These are phyloP conservation scores for Pluvialis apricaria DNA, from an alignment of 2,113 vertebrate genomes.

Conservation along the genomic window DNA sequence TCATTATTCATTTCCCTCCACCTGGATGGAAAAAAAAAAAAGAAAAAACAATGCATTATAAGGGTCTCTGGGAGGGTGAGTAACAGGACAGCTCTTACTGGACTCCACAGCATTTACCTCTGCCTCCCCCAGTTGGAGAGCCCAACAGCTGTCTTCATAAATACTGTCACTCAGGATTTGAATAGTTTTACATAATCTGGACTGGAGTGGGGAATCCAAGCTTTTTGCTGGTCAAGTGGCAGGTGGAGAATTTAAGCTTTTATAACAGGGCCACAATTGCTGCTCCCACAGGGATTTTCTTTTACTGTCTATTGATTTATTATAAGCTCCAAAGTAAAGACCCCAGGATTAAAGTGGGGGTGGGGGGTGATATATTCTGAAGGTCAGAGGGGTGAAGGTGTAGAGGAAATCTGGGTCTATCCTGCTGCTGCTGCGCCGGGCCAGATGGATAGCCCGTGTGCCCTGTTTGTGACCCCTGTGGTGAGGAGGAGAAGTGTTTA, in stretches of 20 bases:
- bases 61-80: not conserved
- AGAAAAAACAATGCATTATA: not conserved
- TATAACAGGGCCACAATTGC: slow-evolving; percentile 7
- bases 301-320: slow-evolving; percentile 48
- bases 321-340: slow-evolving; percentile 26
- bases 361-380: not conserved
- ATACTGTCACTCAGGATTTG: slow-evolving; percentile 64
- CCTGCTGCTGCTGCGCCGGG: rapidly evolving
- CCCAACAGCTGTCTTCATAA: slow-evolving; percentile 59
- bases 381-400: not conserved
- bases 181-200: slow-evolving; percentile 68
- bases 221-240: slow-evolving; percentile 52
- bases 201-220: slow-evolving; percentile 23
- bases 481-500: not conserved
- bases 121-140: not conserved
- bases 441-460: not conserved
- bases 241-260: slow-evolving; percentile 64
- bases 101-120: not conserved
- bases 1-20: not conserved
- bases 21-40: not conserved
- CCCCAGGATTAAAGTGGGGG: not conserved
- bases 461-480: not conserved
- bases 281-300: slow-evolving; percentile 63
- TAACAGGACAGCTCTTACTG: not conserved
- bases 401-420: not conserved